Base-by-base conservation (phyloP, 2,113 vertebrate genomes). In the Anolis sagrei region DNA sequence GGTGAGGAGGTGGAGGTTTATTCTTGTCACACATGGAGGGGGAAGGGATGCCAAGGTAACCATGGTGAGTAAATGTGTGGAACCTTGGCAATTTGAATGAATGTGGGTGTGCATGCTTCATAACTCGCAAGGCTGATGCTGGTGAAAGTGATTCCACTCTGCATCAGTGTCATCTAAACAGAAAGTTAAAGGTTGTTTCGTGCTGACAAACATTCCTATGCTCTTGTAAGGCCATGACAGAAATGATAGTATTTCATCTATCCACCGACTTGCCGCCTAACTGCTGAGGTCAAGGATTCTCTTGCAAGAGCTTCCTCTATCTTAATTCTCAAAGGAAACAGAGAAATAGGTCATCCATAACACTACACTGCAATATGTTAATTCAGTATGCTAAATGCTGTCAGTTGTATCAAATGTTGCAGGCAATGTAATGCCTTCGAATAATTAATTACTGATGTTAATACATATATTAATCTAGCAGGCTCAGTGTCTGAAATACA, bases 111-210 rank as follows among this genome's bases (percentile, higher is more conserved):
- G 27, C 5, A 29, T 36, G 66, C 19, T 48, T 75, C 82, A 93
- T 86, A 93, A 95, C 90, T 90, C 93, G 93, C 86, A 94, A 93
- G 80, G 92, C 92, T 90, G 91, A 94, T 93, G 89, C 91, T 78
- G 18, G 9, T 88, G 82, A 49, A 87, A 91, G 94, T 76, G 29
- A 92, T 90, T 72, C 72, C 87, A 91, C 91, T 81, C n/a, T 91
- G 84, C 92, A 91, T 79, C 91, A 92, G 91, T 75, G 66, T 51
- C 75, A 87, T 87, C 80, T 87, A 89, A 81, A 92, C 89, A 84
- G 91, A 85, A 32, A 80, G 89, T 94, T 90, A 84, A 80, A 92
- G 86, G 91, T 81, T 86, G n/a, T 36, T 87, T 78, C 58, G 81
- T 32, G 79, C 72, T 69, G 72, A 82, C 73, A 91, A 84, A 93